Evolutionary conservation across 1,140 invertebrate species (phyloP).

Genomic region (Nasonia longicornis): DNA sequence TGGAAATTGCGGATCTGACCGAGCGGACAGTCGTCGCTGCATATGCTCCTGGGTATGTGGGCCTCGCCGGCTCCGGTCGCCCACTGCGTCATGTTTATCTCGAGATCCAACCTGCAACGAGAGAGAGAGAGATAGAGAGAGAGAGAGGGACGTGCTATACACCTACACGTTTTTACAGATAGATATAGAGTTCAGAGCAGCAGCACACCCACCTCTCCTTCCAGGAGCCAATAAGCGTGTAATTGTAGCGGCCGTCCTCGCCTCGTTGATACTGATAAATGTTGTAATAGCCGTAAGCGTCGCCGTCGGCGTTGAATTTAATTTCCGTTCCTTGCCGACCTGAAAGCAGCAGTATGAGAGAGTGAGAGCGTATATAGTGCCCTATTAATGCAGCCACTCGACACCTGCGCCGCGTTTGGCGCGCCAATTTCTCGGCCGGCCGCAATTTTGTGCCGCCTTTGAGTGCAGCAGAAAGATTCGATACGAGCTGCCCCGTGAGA

Average conservation of each 20-base stretch:
- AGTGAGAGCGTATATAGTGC: background rate
- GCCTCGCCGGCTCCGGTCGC: slow-evolving; percentile 54
- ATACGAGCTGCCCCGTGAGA: background rate
- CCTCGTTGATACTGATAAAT: slow-evolving; percentile 77
- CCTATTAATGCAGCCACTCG: background rate
- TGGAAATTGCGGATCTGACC: slow-evolving; percentile 74
- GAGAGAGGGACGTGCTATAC: too few relatives aligned
- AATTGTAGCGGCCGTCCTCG: slow-evolving; percentile 71
- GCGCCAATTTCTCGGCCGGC: background rate
- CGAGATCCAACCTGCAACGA: slow-evolving; percentile 59
- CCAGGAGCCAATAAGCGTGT: slow-evolving; percentile 75
- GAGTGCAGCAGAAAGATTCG: background rate
- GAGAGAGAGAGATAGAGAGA: background rate
- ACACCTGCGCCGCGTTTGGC: slow-evolving; percentile 10
- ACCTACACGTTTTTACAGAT: too few relatives aligned
- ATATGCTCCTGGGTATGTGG: slow-evolving; percentile 73
- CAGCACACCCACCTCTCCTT: slow-evolving; percentile 68
- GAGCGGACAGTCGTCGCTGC: slow-evolving; percentile 74
- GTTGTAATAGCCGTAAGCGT: slow-evolving; percentile 77
- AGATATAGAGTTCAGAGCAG: background rate
- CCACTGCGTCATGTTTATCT: slow-evolving; percentile 67
- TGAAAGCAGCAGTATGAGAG: slow-evolving; percentile 53
- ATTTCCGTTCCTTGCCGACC: slow-evolving; percentile 74
- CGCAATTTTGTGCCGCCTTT: background rate
- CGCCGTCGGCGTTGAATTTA: slow-evolving; percentile 75